Conservation (phyloP, 2,888 invertebrate genomes). For the Spialia ferax region DNA sequence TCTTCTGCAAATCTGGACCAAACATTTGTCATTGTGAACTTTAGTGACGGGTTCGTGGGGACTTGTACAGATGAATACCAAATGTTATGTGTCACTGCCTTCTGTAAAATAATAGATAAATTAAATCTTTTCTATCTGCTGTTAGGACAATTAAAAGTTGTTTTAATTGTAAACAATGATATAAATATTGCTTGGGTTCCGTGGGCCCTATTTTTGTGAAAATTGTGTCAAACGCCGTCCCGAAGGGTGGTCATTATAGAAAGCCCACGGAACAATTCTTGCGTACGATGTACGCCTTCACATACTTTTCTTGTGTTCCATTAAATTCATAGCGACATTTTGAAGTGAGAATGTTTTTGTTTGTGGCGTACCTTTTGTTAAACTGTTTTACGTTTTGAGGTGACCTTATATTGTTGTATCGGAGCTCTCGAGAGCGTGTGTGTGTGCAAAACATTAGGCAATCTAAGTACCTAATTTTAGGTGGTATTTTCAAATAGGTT, state of each 20-base stretch:
- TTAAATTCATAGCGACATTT: conserved; percentile 42
- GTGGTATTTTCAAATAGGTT: conserved; percentile 78
- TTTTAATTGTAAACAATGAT: conserved; percentile 35
- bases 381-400: conserved; percentile 61
- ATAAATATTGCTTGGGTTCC: conserved; percentile 29
- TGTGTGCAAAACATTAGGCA: conserved; percentile 71
- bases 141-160: conserved; percentile 39
- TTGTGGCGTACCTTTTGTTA: conserved; percentile 61
- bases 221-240: conserved; percentile 35
- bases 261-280: conserved; percentile 14
- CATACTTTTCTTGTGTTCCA: conserved; percentile 51
- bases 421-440: conserved; percentile 65
- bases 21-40: conserved; percentile 50
- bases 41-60: conserved; percentile 44
- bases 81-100: conserved; percentile 61
- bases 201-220: conserved; percentile 39
- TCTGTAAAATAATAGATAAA: conserved; percentile 57
- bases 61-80: conserved; percentile 59
- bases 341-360: conserved; percentile 56
- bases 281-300: conserved; percentile 26
- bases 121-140: conserved; percentile 48
- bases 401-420: conserved; percentile 63
- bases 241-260: conserved; percentile 18
- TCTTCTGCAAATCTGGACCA: conserved; percentile 64
- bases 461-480: conserved; percentile 78